Conservation (phyloP, 2,113 vertebrate species). For the Chroicocephalus ridibundus region DNA sequence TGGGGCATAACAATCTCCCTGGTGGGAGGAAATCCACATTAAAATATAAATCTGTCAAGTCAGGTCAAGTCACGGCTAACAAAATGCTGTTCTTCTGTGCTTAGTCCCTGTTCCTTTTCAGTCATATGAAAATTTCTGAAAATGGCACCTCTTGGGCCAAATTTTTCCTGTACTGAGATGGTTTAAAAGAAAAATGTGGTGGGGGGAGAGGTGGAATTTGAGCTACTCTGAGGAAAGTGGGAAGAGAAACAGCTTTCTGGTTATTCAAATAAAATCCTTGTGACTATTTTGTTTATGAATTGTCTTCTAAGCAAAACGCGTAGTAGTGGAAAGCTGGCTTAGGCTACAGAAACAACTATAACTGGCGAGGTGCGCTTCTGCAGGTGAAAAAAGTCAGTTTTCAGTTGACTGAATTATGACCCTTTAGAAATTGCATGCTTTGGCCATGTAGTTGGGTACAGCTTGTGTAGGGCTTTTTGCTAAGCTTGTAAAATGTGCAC, state of each 20-base stretch:
- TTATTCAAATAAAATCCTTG: not conserved
- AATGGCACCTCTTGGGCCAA: not conserved
- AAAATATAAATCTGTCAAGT: slow-evolving; percentile 49
- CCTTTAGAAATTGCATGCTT: not conserved
- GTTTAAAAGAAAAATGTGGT: not conserved
- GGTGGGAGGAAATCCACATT: slow-evolving; percentile 38
- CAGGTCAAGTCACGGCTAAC: slow-evolving; percentile 26
- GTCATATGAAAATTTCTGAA: not conserved
- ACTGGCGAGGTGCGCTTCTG: not conserved
- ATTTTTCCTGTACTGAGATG: not conserved
- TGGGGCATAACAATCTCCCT: slow-evolving; percentile 22
- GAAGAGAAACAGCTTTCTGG: not conserved
- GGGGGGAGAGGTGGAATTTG: not conserved
- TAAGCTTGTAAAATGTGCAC: not conserved
- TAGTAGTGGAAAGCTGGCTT: not conserved
- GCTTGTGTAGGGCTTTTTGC: not conserved
- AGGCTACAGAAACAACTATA: not conserved
- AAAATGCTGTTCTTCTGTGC: not conserved
- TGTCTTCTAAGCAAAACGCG: not conserved
- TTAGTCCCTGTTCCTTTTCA: not conserved
- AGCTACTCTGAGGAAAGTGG: not conserved
- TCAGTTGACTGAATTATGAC: slow-evolving; percentile 41
- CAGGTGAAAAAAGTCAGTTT: slow-evolving; percentile 37
- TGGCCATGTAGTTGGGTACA: not conserved
- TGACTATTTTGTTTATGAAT: not conserved